Evolutionary conservation across 2,797 vertebrate genomes (phyloP).

Genomic region (Gambelia wislizenii): DNA sequence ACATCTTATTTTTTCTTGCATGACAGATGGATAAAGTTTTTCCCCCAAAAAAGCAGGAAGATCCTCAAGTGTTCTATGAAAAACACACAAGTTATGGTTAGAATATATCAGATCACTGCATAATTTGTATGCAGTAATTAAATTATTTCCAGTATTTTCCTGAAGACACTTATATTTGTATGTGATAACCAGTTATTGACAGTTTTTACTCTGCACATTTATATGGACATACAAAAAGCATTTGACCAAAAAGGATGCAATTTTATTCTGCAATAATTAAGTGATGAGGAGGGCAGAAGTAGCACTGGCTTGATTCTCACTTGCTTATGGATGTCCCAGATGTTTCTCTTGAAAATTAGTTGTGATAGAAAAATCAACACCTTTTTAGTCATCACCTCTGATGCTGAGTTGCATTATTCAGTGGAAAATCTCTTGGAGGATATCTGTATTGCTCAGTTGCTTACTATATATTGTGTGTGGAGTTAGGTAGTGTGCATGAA

Average conservation of each 20-base stretch:
- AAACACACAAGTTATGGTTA: rapidly evolving
- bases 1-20: neutral
- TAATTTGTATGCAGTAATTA: neutral
- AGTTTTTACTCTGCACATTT: neutral
- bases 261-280: conserved; percentile 1
- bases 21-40: neutral
- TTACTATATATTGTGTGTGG: too few species aligned
- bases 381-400: neutral
- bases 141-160: neutral
- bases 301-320: neutral
- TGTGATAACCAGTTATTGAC: neutral
- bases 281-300: neutral
- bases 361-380: neutral
- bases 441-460: neutral
- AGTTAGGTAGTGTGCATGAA: neutral
- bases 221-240: neutral
- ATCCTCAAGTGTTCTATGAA: neutral
- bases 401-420: neutral
- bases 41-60: neutral
- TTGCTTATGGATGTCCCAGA: neutral
- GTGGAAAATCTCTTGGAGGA: neutral
- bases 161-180: neutral
- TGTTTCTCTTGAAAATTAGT: neutral
- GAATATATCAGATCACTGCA: rapidly evolving
- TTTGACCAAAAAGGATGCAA: neutral